Evolutionary conservation across 37 sponge, comb jelly and placozoan species (phyloP), one percentile per base, ranked within the genome.

Genomic region (Halisarca cf. caerulea): DNA sequence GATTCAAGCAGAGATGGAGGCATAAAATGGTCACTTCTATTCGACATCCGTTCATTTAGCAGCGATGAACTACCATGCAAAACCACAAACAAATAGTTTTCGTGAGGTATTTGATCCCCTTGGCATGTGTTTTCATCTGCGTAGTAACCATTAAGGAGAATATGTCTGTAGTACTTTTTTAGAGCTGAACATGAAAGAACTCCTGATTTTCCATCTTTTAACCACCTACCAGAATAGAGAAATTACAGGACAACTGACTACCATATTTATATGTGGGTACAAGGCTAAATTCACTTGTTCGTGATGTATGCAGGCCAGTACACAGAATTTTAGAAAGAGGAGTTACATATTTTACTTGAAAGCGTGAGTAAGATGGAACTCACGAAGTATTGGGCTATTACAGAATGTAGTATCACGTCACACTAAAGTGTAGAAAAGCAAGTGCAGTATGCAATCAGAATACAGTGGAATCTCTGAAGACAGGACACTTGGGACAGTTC

Each of bases 141-240:
- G 25, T 42, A 32, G 35, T 25, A 30, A 24, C 30, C 43, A 64
- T 70, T 32, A 9, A 74, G 35, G 9, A 94, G 78, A 15, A 86
- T 82, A 9, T 74, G 58, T 38, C 94, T 61, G 80, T 94, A 94
- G 42, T 39, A 23, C 47, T 39, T 61, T 81, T 83, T 88, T 21
- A 94, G 80, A 82, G 94, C 94, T 30, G 94, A 94, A 69, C 94
- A 94, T 15, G 89, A 89, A 30, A 94, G 32, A 34, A 94, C 80
- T 9, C 86, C 94, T 20, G 59, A 33, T 51, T 80, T 72, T 5
- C 61, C 61, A 4, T 68, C 21, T 43, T 32, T 36, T 3, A 21
- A 7, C 59, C 60, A 58, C 8, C 85, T 61, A 24, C 32, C 3
- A 2, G 7, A 34, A 21, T 36, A 69, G 71, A 69, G 71, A 15